Evolutionary conservation across 1,140 invertebrate species (phyloP).

Genomic region (Drosophila nasuta): DNA sequence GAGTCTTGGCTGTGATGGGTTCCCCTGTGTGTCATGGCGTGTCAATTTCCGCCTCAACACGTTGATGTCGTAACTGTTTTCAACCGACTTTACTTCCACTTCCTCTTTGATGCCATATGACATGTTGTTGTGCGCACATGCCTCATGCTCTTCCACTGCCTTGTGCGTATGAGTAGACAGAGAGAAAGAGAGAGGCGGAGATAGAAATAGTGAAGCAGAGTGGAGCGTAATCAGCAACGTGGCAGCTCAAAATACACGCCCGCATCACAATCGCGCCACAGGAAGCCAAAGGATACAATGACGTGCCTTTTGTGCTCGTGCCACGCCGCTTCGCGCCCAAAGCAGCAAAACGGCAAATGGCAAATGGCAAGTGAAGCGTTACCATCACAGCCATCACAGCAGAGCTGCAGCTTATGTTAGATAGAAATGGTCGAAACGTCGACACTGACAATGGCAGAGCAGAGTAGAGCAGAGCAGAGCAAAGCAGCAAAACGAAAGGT

Average conservation of each 20-base stretch:
- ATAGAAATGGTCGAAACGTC: conserved; percentile 43
- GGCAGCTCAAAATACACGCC: conserved; percentile 58
- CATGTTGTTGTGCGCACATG: conserved; percentile 46
- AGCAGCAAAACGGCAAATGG: conserved; percentile 14
- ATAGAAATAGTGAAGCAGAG: background rate
- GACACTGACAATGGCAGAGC: conserved; percentile 27
- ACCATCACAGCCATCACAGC: too few species aligned
- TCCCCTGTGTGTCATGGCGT: conserved; percentile 37
- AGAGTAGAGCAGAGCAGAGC: too few species aligned
- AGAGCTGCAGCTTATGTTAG: conserved; percentile 19
- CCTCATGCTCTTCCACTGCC: conserved; percentile 12
- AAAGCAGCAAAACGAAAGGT: background rate
- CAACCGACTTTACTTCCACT: conserved; percentile 42
- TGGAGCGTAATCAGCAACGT: conserved; percentile 75
- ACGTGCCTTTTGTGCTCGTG: conserved; percentile 40
- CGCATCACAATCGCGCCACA: conserved; percentile 63
- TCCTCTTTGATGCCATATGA: conserved; percentile 62
- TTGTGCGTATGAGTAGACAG: conserved; percentile 11
- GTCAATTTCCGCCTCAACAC: conserved; percentile 77
- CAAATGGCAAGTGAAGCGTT: conserved; percentile 9
- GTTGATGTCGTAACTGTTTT: conserved; percentile 64
- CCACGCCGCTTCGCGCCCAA: too few species aligned
- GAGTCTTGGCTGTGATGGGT: background rate
- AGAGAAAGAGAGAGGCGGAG: background rate
- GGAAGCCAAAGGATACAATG: conserved; percentile 77